Evolutionary conservation across 2,888 invertebrate genomes (phyloP), one percentile per base, ranked within the genome.

Genomic region (Ochropleura plecta): DNA sequence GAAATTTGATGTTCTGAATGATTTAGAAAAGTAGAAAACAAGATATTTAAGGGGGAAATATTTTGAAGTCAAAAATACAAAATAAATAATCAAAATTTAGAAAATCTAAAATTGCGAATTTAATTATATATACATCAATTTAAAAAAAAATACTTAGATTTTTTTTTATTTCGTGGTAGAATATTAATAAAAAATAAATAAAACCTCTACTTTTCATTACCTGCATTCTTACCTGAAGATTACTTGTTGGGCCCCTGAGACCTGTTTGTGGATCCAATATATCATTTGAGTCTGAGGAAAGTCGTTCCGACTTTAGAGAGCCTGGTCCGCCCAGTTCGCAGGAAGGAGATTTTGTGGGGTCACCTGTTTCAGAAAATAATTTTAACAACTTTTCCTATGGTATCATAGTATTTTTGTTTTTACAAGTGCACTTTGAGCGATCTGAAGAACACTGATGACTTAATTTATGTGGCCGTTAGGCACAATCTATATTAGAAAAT

Each of bases 251-350:
- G 68, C 95, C 95, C 80, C 96, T 92, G 42, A 96, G 93, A 57
- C 96, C 96, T 62, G 96, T 96, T 89, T 96, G 96, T 60, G 96
- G 96, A 84, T 96, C 96, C 79, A 96, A 90, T 80, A 96, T 96
- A 82, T 96, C 96, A 81, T 96, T 96, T 18, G 96, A 96, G 89
- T 96, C 96, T 68, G 96, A 96, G 3, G 96, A 96, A 4, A 96
- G 92, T 42, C 96, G 93, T 85, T 96, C 96, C 3, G 96, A 96
- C 85, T 96, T 96, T 74, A 96, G 88, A 18, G 96, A 96, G 3
- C 96, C 96, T 3, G 96, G 96, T 2, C 96, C 96, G 20, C 95
- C 96, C 48, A 96, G 91, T 78, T 96, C 96, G 81, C 96, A 96
- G 57, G 94, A 93, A 53, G 96, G 96, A 6, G 96, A 96, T 89